Evolutionary conservation across 2,797 vertebrate genomes (phyloP).

Genomic region (Lindbergichthys nudifrons): DNA sequence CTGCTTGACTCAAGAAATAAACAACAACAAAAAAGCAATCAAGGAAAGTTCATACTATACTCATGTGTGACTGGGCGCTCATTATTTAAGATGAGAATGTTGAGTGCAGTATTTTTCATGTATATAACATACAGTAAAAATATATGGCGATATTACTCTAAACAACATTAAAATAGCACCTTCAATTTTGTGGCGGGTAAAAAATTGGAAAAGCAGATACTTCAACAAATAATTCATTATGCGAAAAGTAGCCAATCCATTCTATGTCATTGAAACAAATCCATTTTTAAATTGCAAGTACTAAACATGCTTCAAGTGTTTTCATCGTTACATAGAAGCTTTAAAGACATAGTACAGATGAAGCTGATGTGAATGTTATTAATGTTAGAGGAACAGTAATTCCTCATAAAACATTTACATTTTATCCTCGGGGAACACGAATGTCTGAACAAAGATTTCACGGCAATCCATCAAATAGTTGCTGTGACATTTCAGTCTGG

Average conservation of each 20-base stretch:
- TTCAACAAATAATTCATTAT: background rate
- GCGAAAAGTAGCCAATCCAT: no score
- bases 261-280: background rate
- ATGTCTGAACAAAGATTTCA: background rate
- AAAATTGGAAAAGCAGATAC: background rate
- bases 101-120: background rate
- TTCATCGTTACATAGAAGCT: background rate
- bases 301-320: background rate
- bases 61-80: constrained; percentile 4
- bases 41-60: constrained; percentile 33
- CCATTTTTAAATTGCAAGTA: no score
- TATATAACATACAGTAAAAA: background rate
- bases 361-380: background rate
- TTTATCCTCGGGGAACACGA: background rate
- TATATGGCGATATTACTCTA: background rate
- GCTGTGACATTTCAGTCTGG: background rate
- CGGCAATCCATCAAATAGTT: background rate
- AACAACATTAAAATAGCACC: no score
- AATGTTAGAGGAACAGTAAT: background rate
- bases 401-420: background rate
- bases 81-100: constrained; percentile 20
- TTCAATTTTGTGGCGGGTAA: background rate
- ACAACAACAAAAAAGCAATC: constrained; percentile 33
- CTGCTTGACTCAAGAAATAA: constrained; percentile 49
- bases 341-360: no score